Evolutionary conservation across 2,797 vertebrate genomes (phyloP).

Genomic region (Streptopelia turtur): DNA sequence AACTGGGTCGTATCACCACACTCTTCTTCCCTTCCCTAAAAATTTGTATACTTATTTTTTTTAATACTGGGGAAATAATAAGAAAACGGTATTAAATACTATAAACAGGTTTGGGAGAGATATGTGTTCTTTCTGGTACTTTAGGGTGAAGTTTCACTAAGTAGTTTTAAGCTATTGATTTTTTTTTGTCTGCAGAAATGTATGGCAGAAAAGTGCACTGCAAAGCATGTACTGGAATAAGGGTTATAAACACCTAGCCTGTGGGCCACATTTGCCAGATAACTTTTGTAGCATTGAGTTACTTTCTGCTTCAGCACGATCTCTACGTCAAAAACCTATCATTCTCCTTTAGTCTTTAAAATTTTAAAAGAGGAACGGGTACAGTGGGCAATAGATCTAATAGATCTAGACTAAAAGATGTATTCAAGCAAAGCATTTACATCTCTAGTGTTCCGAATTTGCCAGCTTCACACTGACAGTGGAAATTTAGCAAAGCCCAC

Average conservation of each 20-base stretch:
- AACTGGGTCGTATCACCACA: neutral
- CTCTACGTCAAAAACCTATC: constrained; percentile 17
- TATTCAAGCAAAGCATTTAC: constrained; percentile 16
- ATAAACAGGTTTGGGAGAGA: neutral
- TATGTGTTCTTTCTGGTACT: neutral
- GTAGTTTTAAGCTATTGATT: neutral
- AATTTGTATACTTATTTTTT: neutral
- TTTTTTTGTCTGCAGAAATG: neutral
- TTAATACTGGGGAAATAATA: neutral
- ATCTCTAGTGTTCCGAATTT: neutral
- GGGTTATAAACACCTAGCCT: constrained; percentile 20
- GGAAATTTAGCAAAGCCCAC: neutral
- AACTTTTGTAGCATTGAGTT: constrained; percentile 9
- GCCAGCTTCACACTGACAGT: neutral
- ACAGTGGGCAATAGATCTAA: neutral
- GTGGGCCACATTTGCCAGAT: constrained; percentile 1
- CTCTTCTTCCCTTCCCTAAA: rapidly evolving
- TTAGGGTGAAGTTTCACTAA: neutral
- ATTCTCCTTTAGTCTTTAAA: constrained; percentile 17
- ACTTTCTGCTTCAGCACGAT: neutral
- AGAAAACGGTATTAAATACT: neutral
- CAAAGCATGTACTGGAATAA: neutral
- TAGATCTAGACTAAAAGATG: neutral
- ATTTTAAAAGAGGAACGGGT: constrained; percentile 8
- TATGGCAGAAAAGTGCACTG: neutral